These are phyloP conservation scores for Drosophila erecta DNA, from an alignment of 1,140 invertebrate genomes.

Conservation along the genomic window DNA sequence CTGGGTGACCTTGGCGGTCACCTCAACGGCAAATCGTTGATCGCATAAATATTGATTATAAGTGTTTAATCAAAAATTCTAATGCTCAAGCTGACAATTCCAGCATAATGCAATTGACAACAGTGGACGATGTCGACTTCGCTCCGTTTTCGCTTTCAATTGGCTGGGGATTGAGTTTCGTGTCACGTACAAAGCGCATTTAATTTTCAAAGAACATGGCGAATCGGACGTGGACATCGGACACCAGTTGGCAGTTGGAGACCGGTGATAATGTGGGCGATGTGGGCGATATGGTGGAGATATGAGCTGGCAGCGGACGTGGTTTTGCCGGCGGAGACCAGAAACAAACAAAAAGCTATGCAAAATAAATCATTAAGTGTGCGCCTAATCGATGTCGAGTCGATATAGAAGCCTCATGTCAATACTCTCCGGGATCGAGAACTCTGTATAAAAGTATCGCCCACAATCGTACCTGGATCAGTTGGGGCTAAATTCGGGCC, in stretches of 20 bases:
- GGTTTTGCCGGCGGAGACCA: conserved; percentile 41
- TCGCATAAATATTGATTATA: conserved; percentile 81
- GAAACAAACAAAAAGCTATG: conserved; percentile 51
- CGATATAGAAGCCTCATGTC: conserved; percentile 41
- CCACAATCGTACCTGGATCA: conserved; percentile 45
- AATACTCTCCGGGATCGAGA: conserved; percentile 53
- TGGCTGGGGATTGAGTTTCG: conserved; percentile 39
- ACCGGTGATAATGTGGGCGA: conserved; percentile 25
- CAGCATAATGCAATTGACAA: conserved; percentile 77
- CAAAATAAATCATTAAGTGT: conserved; percentile 78
- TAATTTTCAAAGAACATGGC: conserved; percentile 81
- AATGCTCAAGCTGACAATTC: conserved; percentile 59
- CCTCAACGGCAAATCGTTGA: conserved; percentile 59
- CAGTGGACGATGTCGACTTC: conserved; percentile 32
- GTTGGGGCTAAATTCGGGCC: conserved; percentile 43
- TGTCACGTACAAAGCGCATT: conserved; percentile 73
- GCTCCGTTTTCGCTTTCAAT: conserved; percentile 43
- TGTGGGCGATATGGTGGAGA: conserved; percentile 45
- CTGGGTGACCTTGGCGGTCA: conserved; percentile 58
- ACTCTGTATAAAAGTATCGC: conserved; percentile 66
- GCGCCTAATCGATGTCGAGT: conserved; percentile 71
- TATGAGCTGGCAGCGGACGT: conserved; percentile 54
- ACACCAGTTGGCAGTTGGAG: conserved; percentile 32
- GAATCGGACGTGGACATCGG: conserved; percentile 66
- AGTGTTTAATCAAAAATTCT: conserved; percentile 76